Percentiles rank a stretch among this genome's conserved stretches.
phyloP scores from a whole-genome alignment of 2,888 invertebrate genomes.

The Syritta pipiens region DNA sequence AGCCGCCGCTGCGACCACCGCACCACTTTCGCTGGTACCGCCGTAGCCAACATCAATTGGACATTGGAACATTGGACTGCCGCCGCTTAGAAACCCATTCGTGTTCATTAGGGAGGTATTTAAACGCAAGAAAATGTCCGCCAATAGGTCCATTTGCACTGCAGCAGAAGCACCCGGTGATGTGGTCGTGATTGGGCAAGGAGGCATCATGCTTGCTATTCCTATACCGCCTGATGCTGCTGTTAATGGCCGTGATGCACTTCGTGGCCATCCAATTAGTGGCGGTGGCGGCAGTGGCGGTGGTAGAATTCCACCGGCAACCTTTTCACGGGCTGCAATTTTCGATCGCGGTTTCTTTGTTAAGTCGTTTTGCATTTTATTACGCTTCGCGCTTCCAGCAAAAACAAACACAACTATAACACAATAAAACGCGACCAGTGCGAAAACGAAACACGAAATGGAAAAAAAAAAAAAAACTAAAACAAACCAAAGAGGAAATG shows the following conservation, averaged over 20 bases:
- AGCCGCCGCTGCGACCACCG: too few species aligned
- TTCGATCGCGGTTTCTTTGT: conserved; percentile 58
- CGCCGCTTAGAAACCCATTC: conserved; percentile 40
- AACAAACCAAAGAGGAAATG: conserved; percentile 1
- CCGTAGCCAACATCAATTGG: too few species aligned
- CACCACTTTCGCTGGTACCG: conserved; percentile 2
- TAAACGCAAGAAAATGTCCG: conserved; percentile 56
- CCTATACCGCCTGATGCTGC: conserved; percentile 27
- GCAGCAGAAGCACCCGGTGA: conserved; percentile 19
- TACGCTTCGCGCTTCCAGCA: conserved; percentile 30
- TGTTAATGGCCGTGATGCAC: conserved; percentile 51
- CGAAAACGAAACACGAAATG: background rate
- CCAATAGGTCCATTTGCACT: conserved; percentile 57
- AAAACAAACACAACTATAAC: conserved; percentile 33
- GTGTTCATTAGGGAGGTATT: conserved; percentile 42
- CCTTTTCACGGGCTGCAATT: conserved; percentile 37
- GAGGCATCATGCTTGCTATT: conserved; percentile 29
- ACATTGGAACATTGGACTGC: conserved; percentile 24
- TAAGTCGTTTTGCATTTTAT: conserved; percentile 59
- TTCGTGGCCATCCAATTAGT: conserved; percentile 50
- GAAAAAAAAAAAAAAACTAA: background rate
- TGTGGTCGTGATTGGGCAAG: conserved; percentile 14
- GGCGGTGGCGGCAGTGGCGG: conserved; percentile 4
- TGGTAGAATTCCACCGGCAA: conserved; percentile 13
- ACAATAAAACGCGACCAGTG: conserved; percentile 27